A percentile compares a stretch with the other conserved stretches of the same genome.
phyloP scores from a whole-genome alignment of 2,888 invertebrate genomes.

The Caprella mutica region DNA sequence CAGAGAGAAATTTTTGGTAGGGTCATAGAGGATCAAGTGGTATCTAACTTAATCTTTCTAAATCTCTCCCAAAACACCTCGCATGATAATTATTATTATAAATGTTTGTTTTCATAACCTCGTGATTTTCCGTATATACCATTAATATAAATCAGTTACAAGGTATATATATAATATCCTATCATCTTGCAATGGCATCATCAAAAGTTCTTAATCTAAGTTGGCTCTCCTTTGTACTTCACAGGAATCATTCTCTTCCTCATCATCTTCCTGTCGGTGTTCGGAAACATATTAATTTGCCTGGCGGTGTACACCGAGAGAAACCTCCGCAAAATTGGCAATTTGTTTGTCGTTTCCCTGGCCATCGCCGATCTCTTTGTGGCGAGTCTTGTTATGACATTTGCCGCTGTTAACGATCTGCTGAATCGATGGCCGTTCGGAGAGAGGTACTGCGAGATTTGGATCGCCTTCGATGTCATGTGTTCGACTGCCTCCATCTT shows the following conservation, averaged over 20 bases:
- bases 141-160: too few species aligned
- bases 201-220: too few species aligned
- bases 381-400: constrained; percentile 94
- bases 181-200: too few species aligned
- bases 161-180: too few species aligned
- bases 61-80: too few species aligned
- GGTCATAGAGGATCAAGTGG: too few species aligned
- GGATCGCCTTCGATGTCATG: constrained; percentile 99
- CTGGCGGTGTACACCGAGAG: constrained; percentile 95
- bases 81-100: too few species aligned
- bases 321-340: constrained; percentile 59
- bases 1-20: too few species aligned
- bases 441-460: constrained; percentile 88
- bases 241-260: constrained; percentile 69
- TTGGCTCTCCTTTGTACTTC: too few species aligned
- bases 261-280: constrained; percentile 83
- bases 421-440: constrained; percentile 97
- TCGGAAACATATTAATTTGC: constrained; percentile 92
- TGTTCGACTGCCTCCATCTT: constrained; percentile 97
- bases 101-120: too few species aligned
- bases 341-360: constrained; percentile 84
- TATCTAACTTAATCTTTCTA: too few species aligned
- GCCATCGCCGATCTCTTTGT: constrained; percentile 97
- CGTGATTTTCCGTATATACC: too few species aligned
- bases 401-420: constrained; percentile 94